Percentiles rank a stretch among this genome's conserved stretches.
Evolutionary conservation across 2,797 vertebrate species (phyloP).

Genomic region (Rhabdomys pumilio): DNA sequence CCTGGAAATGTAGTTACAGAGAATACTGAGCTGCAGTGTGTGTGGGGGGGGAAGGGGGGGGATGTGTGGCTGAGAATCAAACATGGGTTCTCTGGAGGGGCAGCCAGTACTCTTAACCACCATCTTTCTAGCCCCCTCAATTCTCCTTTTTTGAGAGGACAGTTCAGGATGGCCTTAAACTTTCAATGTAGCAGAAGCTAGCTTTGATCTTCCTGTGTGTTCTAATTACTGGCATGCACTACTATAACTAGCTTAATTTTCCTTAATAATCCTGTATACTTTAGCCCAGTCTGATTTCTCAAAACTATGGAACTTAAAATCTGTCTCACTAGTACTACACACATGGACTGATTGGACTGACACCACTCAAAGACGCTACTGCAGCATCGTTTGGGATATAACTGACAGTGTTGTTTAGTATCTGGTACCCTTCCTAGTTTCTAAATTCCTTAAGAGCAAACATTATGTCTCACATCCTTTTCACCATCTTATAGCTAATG

Average conservation of each 20-base stretch:
- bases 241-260: constrained; percentile 31
- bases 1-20: background rate
- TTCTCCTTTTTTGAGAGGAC: background rate
- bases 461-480: constrained; percentile 43
- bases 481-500: constrained; percentile 9
- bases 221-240: background rate
- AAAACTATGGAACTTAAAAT: constrained; percentile 37
- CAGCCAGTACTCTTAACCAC: background rate
- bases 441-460: constrained; percentile 60
- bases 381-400: background rate
- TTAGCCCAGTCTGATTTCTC: constrained; percentile 33
- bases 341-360: constrained; percentile 6
- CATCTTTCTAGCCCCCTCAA: background rate
- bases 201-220: background rate
- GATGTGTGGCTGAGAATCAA: too few species aligned
- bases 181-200: background rate
- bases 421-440: constrained; percentile 35
- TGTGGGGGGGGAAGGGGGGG: background rate
- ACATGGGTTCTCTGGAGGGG: background rate
- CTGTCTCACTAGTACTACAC: background rate
- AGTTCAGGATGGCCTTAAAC: background rate
- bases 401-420: constrained; percentile 36
- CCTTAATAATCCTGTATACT: constrained; percentile 12
- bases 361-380: constrained; percentile 23
- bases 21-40: background rate